Conservation (phyloP, 2,888 invertebrate species). For the Netelia inedita region DNA sequence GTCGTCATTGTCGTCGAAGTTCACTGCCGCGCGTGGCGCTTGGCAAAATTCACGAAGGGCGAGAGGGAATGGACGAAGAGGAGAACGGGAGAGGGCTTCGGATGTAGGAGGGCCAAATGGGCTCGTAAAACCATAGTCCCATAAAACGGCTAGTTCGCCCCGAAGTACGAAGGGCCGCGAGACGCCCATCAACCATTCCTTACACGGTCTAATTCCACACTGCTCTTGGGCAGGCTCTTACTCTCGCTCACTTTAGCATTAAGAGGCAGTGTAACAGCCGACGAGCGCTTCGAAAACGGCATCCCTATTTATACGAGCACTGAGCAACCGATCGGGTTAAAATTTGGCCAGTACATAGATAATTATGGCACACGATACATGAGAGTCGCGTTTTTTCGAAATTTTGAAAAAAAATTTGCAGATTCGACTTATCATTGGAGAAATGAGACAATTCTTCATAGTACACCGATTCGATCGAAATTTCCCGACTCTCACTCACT, state of each 20-base stretch:
- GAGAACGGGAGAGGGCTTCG: conserved; percentile 24
- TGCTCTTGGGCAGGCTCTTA: conserved; percentile 43
- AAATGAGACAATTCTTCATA: too few species aligned
- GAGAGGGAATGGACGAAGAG: background rate
- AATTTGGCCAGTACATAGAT: too few species aligned
- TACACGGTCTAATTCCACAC: conserved; percentile 79
- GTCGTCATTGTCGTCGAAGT: conserved; percentile 39
- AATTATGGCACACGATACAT: too few species aligned
- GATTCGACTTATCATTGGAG: too few species aligned
- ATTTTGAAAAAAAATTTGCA: too few species aligned
- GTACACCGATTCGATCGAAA: too few species aligned
- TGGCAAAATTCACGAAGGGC: conserved; percentile 25
- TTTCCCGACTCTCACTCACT: too few species aligned
- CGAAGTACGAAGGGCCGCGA: conserved; percentile 72
- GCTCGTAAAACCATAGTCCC: conserved; percentile 82
- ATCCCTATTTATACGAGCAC: too few species aligned
- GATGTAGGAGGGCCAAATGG: conserved; percentile 74
- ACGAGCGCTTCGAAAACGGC: too few species aligned
- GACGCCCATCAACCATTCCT: conserved; percentile 81
- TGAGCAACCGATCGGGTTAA: too few species aligned
- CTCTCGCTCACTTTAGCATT: conserved; percentile 48
- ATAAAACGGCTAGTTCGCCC: conserved; percentile 80
- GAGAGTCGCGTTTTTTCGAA: too few species aligned
- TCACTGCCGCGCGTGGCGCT: conserved; percentile 23
- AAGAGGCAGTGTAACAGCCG: too few species aligned